Evolutionary conservation across 2,888 invertebrate genomes (phyloP).

Genomic region (Amphipoea lucens): DNA sequence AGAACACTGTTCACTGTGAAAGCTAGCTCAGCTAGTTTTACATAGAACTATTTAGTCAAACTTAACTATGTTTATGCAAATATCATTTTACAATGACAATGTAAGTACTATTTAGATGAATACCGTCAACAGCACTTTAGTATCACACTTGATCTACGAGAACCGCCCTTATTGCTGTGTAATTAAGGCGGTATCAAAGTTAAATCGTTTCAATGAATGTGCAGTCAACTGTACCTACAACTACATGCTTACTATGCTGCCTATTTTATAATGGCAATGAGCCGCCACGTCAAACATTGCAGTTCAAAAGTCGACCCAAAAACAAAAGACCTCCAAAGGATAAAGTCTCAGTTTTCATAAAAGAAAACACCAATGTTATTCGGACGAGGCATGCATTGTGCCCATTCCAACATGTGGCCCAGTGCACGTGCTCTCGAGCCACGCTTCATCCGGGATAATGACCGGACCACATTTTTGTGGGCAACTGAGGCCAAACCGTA

Average conservation of each 20-base stretch:
- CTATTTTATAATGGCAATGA: no score
- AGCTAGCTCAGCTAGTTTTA: conserved; percentile 41
- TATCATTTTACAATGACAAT: neutral
- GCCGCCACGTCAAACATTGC: neutral
- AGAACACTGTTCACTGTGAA: conserved; percentile 51
- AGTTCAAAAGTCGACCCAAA: neutral
- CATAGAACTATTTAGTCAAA: conserved; percentile 3
- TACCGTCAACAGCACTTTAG: neutral
- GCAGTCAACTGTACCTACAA: neutral
- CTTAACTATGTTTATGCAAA: conserved; percentile 9
- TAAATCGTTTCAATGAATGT: neutral
- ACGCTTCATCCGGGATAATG: conserved; percentile 75
- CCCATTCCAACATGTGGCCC: conserved; percentile 60
- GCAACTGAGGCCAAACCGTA: conserved; percentile 78
- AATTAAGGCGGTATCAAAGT: neutral
- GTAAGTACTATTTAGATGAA: neutral
- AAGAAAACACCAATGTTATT: conserved; percentile 32
- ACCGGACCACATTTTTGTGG: conserved; percentile 81
- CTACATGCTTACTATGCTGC: neutral
- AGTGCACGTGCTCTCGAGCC: conserved; percentile 72
- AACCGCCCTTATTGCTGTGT: neutral
- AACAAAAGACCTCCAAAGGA: conserved; percentile 13
- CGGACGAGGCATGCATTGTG: conserved; percentile 22
- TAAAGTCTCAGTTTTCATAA: neutral
- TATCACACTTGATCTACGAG: neutral